Conservation (phyloP, 2,113 vertebrate genomes). For the Crypturellus undulatus region DNA sequence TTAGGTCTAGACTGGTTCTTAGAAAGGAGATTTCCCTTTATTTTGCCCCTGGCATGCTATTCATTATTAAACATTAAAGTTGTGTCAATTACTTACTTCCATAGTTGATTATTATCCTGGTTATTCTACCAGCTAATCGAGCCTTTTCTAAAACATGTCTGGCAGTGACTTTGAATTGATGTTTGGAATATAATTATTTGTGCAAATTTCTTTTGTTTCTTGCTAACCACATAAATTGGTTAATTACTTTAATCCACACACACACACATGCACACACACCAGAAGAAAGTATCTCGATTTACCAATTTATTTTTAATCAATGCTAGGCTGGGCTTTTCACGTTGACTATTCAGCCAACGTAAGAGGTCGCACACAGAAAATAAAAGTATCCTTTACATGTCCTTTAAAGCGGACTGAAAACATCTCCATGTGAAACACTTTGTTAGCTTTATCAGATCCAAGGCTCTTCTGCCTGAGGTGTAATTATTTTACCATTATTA, state of each 20-base stretch:
- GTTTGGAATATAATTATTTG: slow-evolving; percentile 62
- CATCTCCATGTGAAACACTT: slow-evolving; percentile 58
- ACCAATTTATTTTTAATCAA: slow-evolving; percentile 73
- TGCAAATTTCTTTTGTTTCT: slow-evolving; percentile 71
- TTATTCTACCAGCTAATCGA: slow-evolving; percentile 71
- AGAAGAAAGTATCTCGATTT: slow-evolving; percentile 59
- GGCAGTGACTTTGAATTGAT: slow-evolving; percentile 48
- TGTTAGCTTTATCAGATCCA: slow-evolving; percentile 75
- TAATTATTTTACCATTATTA: slow-evolving; percentile 85
- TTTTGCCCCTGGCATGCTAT: slow-evolving; percentile 61
- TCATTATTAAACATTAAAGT: slow-evolving; percentile 79
- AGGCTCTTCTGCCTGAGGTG: slow-evolving; percentile 72
- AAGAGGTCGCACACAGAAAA: neutral
- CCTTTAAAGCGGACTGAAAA: slow-evolving; percentile 54
- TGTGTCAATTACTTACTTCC: slow-evolving; percentile 75
- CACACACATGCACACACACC: slow-evolving; percentile 20
- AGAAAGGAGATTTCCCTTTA: slow-evolving; percentile 54
- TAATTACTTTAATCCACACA: slow-evolving; percentile 64
- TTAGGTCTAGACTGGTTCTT: slow-evolving; percentile 34
- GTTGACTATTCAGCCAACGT: slow-evolving; percentile 32
- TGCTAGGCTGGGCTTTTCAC: slow-evolving; percentile 52
- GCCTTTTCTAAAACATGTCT: slow-evolving; percentile 32
- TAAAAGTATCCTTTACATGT: neutral
- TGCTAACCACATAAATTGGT: slow-evolving; percentile 46
- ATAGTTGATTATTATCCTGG: slow-evolving; percentile 72